Conservation (phyloP, 2,113 vertebrate species). For the Anseranas semipalmata region DNA sequence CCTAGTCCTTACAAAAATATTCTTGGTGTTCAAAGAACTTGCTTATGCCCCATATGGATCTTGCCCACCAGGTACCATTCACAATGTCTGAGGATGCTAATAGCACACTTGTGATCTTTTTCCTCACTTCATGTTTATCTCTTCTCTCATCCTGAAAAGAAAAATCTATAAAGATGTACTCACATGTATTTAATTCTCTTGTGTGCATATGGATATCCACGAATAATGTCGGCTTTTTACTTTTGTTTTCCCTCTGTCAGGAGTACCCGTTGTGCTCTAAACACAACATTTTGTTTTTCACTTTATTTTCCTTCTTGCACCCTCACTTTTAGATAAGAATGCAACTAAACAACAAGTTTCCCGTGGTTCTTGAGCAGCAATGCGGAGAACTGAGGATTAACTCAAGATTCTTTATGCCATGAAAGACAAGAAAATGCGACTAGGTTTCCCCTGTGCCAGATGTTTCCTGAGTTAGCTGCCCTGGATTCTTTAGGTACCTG, state of each 20-base stretch:
- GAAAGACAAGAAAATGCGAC: background rate
- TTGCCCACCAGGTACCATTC: background rate
- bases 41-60: background rate
- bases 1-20: background rate
- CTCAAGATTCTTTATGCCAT: background rate
- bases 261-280: background rate
- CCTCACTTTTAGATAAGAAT: background rate
- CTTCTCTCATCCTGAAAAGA: background rate
- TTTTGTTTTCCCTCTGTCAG: background rate
- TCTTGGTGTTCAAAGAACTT: background rate
- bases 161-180: background rate
- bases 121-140: background rate
- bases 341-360: background rate
- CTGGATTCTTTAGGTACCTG: background rate
- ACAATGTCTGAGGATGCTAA: background rate
- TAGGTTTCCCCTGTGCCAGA: background rate
- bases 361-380: background rate
- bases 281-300: background rate
- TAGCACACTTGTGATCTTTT: background rate
- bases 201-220: background rate
- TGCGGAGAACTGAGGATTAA: background rate
- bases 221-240: background rate
- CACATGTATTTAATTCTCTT: background rate
- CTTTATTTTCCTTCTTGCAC: background rate
- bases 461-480: background rate